phyloP scores from a whole-genome alignment of 2,797 vertebrate species.

The Micropoecilia bifurca region DNA sequence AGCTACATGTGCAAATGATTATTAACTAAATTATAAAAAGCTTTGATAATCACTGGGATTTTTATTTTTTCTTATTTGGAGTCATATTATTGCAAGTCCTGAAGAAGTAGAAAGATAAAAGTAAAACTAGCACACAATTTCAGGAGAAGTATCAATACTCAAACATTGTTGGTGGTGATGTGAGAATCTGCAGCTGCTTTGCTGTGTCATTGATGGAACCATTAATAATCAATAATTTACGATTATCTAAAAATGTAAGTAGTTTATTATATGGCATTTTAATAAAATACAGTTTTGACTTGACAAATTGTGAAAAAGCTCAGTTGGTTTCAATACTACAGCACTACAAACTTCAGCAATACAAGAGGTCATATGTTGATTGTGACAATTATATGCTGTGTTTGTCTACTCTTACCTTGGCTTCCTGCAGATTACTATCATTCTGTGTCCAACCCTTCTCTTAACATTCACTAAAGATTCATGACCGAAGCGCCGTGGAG shows the following conservation, averaged over 20 bases:
- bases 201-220: no score
- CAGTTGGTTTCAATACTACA: neutral
- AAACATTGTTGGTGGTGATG: neutral
- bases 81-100: no score
- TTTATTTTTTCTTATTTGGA: no score
- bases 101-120: no score
- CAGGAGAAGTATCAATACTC: neutral
- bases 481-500: conserved; percentile 20
- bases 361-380: conserved; percentile 23
- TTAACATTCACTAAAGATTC: conserved; percentile 31
- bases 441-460: conserved; percentile 1
- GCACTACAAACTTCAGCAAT: neutral
- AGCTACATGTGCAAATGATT: no score
- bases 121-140: neutral
- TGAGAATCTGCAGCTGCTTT: neutral
- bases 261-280: neutral
- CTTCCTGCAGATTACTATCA: neutral
- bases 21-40: no score
- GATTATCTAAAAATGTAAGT: neutral
- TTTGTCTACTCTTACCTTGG: conserved; percentile 9
- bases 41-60: no score
- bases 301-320: neutral
- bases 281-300: neutral
- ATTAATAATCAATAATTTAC: neutral
- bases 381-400: conserved; percentile 30